Percentiles rank a stretch among this genome's conserved stretches.
Evolutionary conservation across 2,888 invertebrate species (phyloP).

Genomic region (Lithophane socia): DNA sequence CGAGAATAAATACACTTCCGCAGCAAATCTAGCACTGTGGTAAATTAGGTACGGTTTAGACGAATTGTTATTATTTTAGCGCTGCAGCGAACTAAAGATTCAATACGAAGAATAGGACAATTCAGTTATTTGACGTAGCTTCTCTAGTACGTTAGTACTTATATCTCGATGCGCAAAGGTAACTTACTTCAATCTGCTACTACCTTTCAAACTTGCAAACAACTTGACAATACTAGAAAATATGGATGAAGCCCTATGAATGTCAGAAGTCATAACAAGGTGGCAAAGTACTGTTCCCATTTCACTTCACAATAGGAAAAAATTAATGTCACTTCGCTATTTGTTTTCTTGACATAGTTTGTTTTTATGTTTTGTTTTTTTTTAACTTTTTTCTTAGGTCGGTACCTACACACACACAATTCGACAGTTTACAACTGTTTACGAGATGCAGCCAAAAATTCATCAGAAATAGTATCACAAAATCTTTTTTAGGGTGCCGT

Average conservation of each 20-base stretch:
- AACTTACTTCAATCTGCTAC: neutral
- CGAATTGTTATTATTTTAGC: too few species aligned
- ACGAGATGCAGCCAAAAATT: neutral
- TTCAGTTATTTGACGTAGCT: too few species aligned
- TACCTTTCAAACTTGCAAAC: conserved; percentile 24
- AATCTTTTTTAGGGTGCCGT: neutral
- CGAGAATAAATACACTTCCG: too few species aligned
- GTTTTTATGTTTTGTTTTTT: neutral
- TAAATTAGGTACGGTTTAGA: too few species aligned
- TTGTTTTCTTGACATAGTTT: conserved; percentile 38
- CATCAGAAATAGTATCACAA: neutral
- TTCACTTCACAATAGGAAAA: conserved; percentile 57
- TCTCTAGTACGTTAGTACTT: too few species aligned
- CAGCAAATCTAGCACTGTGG: too few species aligned
- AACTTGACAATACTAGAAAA: conserved; percentile 61
- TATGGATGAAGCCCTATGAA: conserved; percentile 79
- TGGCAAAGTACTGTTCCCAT: conserved; percentile 61
- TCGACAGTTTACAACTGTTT: neutral
- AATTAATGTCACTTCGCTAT: conserved; percentile 43
- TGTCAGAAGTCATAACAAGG: conserved; percentile 81
- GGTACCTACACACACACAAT: too few species aligned
- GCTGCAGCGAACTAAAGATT: too few species aligned
- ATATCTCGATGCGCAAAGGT: too few species aligned
- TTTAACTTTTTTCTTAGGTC: too few species aligned
- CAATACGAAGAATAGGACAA: too few species aligned